These are phyloP conservation scores for Drosophila pegasa DNA, from an alignment of 2,888 invertebrate genomes.

Conservation along the genomic window DNA sequence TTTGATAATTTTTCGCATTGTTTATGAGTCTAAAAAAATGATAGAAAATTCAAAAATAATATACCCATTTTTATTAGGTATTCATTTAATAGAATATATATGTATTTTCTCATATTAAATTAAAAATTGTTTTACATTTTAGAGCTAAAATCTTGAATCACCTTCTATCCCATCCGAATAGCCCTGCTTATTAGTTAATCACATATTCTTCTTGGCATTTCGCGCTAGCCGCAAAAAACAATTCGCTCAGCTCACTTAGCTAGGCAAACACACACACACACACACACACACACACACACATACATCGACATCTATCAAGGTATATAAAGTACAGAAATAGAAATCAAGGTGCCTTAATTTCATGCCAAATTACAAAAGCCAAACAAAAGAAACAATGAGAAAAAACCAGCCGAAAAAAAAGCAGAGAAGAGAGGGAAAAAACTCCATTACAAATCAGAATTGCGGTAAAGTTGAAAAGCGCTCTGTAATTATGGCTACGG, in stretches of 20 bases:
- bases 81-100: too few relatives aligned
- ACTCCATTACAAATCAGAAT: conserved; percentile 73
- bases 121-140: too few relatives aligned
- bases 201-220: not conserved
- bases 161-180: not conserved
- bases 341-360: conserved; percentile 62
- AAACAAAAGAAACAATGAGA: conserved; percentile 30
- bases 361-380: conserved; percentile 55
- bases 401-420: not conserved
- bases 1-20: too few relatives aligned
- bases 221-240: not conserved
- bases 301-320: not conserved
- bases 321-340: conserved; percentile 17
- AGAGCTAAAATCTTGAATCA: not conserved
- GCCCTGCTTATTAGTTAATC: not conserved
- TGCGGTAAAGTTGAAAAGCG: conserved; percentile 76
- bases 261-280: not conserved
- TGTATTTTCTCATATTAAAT: too few relatives aligned
- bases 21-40: too few relatives aligned
- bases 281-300: not conserved
- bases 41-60: too few relatives aligned
- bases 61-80: too few relatives aligned
- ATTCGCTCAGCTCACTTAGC: conserved; percentile 23
- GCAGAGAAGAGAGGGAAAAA: conserved; percentile 20
- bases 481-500: conserved; percentile 64